Conservation (phyloP, 1,140 invertebrate species). For the Zeugodacus cucurbitae region DNA sequence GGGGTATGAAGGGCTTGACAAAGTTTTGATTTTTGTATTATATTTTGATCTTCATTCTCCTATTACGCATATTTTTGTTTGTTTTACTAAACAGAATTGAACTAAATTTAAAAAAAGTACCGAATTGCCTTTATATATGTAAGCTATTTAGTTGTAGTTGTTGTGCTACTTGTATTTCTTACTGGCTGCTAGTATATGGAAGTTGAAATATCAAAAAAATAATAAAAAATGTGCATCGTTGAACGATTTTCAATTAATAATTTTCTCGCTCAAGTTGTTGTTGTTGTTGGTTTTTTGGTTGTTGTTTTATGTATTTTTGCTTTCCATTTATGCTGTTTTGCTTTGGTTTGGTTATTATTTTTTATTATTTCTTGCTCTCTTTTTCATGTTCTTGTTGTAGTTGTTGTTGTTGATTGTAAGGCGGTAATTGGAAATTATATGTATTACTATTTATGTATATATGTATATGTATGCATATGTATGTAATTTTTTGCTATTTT, state of each 20-base stretch:
- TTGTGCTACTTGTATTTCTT: not conserved
- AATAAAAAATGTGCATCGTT: not conserved
- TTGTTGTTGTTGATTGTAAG: conserved; percentile 36
- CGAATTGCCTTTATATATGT: not conserved
- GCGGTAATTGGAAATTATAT: conserved; percentile 35
- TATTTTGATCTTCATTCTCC: too few relatives aligned
- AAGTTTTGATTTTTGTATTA: too few relatives aligned
- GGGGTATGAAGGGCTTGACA: too few relatives aligned
- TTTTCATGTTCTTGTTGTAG: too few relatives aligned
- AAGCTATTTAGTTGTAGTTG: not conserved
- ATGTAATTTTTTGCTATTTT: conserved; percentile 8
- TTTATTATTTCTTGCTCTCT: not conserved
- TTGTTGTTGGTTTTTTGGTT: not conserved
- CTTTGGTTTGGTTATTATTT: not conserved
- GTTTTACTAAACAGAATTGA: conserved; percentile 5
- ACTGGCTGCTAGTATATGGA: not conserved
- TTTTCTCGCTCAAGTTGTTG: not conserved
- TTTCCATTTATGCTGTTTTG: not conserved
- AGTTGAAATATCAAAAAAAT: not conserved
- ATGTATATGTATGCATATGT: not conserved
- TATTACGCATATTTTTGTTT: not conserved
- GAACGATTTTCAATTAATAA: not conserved
- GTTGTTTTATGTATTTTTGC: not conserved
- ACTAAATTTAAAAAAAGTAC: conserved; percentile 33
- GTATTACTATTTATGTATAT: not conserved